Base-by-base conservation (phyloP, 1,140 invertebrate species). In the Drosophila guanche region DNA sequence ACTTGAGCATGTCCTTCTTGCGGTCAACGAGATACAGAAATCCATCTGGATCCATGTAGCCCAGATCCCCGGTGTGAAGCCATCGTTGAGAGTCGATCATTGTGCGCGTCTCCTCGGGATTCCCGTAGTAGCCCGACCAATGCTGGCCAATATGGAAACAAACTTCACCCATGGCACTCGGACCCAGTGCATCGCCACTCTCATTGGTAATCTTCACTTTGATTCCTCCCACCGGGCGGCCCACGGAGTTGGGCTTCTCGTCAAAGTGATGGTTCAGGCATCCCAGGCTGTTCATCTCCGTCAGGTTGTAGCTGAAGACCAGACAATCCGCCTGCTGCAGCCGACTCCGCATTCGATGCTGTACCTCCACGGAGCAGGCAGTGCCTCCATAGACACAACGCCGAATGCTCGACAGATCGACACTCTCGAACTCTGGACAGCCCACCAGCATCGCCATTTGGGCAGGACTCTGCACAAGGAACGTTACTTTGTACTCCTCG, bases 1-100 rank as follows among this genome's bases (percentile, higher is more conserved):
- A 92, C 46, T 91, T 92, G 2, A 93, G 92, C 37, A 93, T 90
- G 76, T 96, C 94, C 77, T 95, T 96, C 7, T 94, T 90, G 23
- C 95, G 85, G 54, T 95, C 94, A 0, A 93, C 91, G 59, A 95
- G 92, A 48, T 90, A 93, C 1, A 93, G 72, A 10, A 90, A 81
- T 1, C 92, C 92, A 22, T 94, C 84, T 4, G 92, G 78, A 67
- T 95, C 93, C 53, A 93, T 90, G 47, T 92, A 93, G 2, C 93
- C 95, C 23, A 95, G 88, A 81, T 95, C 95, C 12, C 95, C 95
- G 10, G 94, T 94, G 56, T 93, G 92, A 3, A 94, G 88, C 94
- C 95, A 96, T 2, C 94, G 92, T n/a, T 90, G 68, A 0, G 52
- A 14, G 43, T 90, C 79, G 0, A 57, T 56, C 0, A 77, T 53